phyloP scores from a whole-genome alignment of 1,140 invertebrate species.

The Macrocentrus cingulum region DNA sequence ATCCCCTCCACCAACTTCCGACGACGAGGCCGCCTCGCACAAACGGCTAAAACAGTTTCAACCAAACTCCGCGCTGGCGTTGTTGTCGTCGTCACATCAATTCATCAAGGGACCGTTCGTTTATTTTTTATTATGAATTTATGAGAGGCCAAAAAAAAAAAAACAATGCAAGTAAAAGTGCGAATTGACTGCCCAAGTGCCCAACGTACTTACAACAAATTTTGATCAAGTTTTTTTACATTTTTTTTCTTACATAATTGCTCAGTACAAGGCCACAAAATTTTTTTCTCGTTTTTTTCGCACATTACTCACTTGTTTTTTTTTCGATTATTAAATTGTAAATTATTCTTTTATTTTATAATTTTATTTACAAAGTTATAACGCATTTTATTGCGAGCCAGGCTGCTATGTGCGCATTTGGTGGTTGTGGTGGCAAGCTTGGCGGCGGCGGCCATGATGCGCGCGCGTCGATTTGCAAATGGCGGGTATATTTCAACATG shows the following conservation, averaged over 20 bases:
- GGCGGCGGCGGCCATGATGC: conserved; percentile 4
- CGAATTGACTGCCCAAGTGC: too few species aligned
- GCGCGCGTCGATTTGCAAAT: neutral
- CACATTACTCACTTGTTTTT: too few species aligned
- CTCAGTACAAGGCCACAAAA: too few species aligned
- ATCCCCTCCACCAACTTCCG: conserved; percentile 35
- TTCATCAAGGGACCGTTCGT: neutral
- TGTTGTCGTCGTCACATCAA: neutral
- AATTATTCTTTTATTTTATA: neutral
- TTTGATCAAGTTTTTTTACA: too few species aligned
- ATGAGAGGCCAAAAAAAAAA: too few species aligned
- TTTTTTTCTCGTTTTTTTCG: too few species aligned
- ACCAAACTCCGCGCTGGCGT: neutral
- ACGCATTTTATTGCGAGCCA: neutral
- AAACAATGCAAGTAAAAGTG: too few species aligned
- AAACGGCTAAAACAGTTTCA: conserved; percentile 8
- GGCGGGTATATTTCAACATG: conserved; percentile 19
- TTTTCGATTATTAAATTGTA: too few species aligned
- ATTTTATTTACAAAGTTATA: neutral
- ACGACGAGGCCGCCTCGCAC: neutral
- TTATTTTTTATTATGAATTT: too few species aligned
- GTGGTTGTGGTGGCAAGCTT: neutral
- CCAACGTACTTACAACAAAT: too few species aligned
- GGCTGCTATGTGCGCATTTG: conserved; percentile 10
- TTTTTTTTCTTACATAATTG: too few species aligned